Base-by-base conservation (phyloP, 1,140 invertebrate genomes). In the Hydropsyche tenuis region DNA sequence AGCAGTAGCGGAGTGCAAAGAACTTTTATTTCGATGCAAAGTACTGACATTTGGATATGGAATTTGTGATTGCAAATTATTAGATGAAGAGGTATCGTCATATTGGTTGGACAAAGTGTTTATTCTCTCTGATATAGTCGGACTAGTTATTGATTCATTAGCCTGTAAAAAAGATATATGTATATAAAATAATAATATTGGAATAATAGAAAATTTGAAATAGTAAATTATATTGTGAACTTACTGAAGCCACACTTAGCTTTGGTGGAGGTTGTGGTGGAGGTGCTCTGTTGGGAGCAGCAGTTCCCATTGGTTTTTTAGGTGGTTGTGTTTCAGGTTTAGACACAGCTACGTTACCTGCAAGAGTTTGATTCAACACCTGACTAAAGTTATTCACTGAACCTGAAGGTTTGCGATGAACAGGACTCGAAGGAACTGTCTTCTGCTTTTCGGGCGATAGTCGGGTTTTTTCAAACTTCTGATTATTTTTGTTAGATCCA, bases 11-110 rank as follows among this genome's bases (percentile, higher is more conserved):
- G 79, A 75, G 51, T 85, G 83, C 53, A 85, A 68, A 5, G 83
- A 79, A 69, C 83, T 85, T 80, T 81, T 83, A 74, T 85, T 85
- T 25, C 82, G 73, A 4, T 85, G 83, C 46, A 85, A 77, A 27
- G 84, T 83, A 62, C 80, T 73, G 1, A 79, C 78, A 68, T 81
- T 80, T 70, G 79, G 78, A 11, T 78, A 30, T 51, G 1, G 68
- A 65, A 37, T 56, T 22, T 43, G 51, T 1, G 68, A 56, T 25
- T 64, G 53, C 14, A 27, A 2, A 20, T n/a, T 48, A 7, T 66
- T 72, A 12, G 48, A 23, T 14, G 65, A 14, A 12, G 16, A n/a
- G 25, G 48, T 9, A 51, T 70, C 37, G 43, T 74, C 27, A 42
- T 16, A 22, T 60, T 64, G 72, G 42, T 56, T 73, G 20, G 11